A percentile compares a stretch with the other conserved stretches of the same genome.
These are phyloP conservation scores for Acrocyrtus sp. DNA, from an alignment of 2,888 invertebrate species.

Conservation along the genomic window DNA sequence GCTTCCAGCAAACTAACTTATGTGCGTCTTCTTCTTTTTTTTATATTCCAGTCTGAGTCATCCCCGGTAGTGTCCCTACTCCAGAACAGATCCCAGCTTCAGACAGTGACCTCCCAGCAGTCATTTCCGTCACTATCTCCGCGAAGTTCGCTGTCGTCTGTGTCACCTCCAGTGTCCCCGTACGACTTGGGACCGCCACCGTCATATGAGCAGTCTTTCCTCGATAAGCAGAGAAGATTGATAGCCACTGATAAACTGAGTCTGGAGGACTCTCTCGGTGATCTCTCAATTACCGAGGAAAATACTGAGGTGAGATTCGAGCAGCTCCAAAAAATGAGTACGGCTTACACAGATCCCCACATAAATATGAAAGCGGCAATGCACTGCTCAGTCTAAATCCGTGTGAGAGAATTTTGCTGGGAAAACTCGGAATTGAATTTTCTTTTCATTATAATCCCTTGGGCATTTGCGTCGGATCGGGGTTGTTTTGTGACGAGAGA, in stretches of 20 bases:
- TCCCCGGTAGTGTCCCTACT: conserved; percentile 37
- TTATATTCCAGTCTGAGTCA: conserved; percentile 29
- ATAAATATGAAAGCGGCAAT: too few relatives aligned
- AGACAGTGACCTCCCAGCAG: conserved; percentile 71
- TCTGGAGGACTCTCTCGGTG: conserved; percentile 58
- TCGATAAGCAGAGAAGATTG: conserved; percentile 60
- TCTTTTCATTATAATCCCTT: too few relatives aligned
- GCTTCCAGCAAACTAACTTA: too few relatives aligned
- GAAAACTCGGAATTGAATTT: background rate
- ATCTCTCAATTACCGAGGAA: conserved; percentile 54
- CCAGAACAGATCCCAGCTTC: conserved; percentile 66
- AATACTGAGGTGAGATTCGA: conserved; percentile 33
- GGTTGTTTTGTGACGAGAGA: too few relatives aligned
- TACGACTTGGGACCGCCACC: conserved; percentile 71
- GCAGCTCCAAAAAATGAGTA: too few relatives aligned
- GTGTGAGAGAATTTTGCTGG: background rate
- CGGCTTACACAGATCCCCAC: too few relatives aligned
- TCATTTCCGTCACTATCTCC: conserved; percentile 88
- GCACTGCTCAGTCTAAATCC: too few relatives aligned
- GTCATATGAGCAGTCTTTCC: conserved; percentile 76
- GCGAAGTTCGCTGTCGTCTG: conserved; percentile 85
- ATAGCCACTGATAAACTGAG: conserved; percentile 37
- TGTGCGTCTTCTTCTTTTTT: too few relatives aligned
- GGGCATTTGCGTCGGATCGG: too few relatives aligned
- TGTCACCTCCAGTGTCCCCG: conserved; percentile 86